Evolutionary conservation across 1,140 invertebrate species (phyloP).

Genomic region (Macrocentrus cingulum): DNA sequence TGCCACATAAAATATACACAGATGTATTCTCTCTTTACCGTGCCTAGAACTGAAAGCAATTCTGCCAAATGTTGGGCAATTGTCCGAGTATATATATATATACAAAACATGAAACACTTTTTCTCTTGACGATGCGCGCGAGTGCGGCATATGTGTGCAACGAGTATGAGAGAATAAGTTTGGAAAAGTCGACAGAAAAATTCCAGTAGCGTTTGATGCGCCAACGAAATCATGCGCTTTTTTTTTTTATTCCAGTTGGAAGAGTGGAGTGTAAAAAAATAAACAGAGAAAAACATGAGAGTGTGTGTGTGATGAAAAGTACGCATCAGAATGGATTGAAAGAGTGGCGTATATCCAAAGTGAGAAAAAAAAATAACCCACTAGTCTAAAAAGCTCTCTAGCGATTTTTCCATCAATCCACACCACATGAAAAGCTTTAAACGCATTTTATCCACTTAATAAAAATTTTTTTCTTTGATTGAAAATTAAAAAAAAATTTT

Average conservation of each 20-base stretch:
- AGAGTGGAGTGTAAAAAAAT: not conserved
- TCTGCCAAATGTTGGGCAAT: constrained; percentile 7
- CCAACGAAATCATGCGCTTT: constrained; percentile 15
- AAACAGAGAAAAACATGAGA: too few relatives aligned
- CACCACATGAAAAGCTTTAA: too few relatives aligned
- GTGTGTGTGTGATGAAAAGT: too few relatives aligned
- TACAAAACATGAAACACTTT: too few relatives aligned
- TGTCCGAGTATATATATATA: constrained; percentile 4
- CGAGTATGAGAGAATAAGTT: not conserved
- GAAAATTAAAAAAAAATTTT: too few relatives aligned
- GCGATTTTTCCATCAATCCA: too few relatives aligned
- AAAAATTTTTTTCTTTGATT: too few relatives aligned
- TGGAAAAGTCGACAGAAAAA: not conserved
- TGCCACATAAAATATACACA: not conserved
- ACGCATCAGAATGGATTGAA: too few relatives aligned
- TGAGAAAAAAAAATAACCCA: too few relatives aligned
- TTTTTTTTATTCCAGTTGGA: constrained; percentile 7
- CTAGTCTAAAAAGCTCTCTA: too few relatives aligned
- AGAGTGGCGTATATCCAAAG: not conserved
- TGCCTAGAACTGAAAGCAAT: constrained; percentile 9
- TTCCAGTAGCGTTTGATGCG: not conserved
- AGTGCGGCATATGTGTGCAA: not conserved
- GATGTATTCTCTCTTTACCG: not conserved
- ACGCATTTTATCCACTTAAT: too few relatives aligned
- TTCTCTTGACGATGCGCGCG: too few relatives aligned